phyloP scores from a whole-genome alignment of 2,888 invertebrate species.

The Prenolepis imparis region DNA sequence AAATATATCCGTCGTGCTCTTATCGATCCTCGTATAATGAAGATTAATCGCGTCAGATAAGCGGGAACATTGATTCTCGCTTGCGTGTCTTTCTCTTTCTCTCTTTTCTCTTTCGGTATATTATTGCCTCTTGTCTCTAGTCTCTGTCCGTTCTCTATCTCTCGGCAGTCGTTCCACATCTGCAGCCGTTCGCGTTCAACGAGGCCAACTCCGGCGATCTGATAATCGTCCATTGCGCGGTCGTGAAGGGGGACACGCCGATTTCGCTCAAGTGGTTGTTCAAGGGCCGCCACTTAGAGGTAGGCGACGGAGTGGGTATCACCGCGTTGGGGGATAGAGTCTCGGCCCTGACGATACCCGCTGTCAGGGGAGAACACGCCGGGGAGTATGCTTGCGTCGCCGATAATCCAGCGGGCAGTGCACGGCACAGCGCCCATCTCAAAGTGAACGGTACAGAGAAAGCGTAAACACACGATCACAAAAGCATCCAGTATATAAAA shows the following conservation, averaged over 20 bases:
- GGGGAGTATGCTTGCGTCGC: slow-evolving; percentile 93
- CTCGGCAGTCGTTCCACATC: slow-evolving; percentile 85
- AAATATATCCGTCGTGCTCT: slow-evolving; percentile 45
- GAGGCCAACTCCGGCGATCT: slow-evolving; percentile 87
- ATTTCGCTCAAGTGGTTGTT: slow-evolving; percentile 84
- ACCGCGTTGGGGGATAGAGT: slow-evolving; percentile 87
- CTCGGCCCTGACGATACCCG: slow-evolving; percentile 89
- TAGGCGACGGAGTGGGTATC: slow-evolving; percentile 83
- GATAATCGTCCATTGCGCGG: slow-evolving; percentile 88
- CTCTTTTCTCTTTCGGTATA: slow-evolving; percentile 28
- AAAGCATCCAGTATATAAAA: slow-evolving; percentile 48
- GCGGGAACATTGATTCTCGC: no score
- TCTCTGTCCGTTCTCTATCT: slow-evolving; percentile 64
- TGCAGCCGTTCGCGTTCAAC: slow-evolving; percentile 87
- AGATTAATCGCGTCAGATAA: slow-evolving; percentile 8
- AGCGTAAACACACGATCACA: slow-evolving; percentile 56
- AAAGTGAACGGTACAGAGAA: slow-evolving; percentile 90
- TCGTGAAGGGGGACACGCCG: slow-evolving; percentile 88
- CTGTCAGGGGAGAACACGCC: slow-evolving; percentile 90
- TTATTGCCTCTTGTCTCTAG: slow-evolving; percentile 56
- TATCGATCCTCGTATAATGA: neutral
- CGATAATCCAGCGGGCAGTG: slow-evolving; percentile 91
- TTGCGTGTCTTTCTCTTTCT: slow-evolving; percentile 45
- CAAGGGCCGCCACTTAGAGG: slow-evolving; percentile 84
- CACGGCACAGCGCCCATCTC: slow-evolving; percentile 90